Conservation (phyloP, 2,797 vertebrate genomes). For the Chrosomus eos region DNA sequence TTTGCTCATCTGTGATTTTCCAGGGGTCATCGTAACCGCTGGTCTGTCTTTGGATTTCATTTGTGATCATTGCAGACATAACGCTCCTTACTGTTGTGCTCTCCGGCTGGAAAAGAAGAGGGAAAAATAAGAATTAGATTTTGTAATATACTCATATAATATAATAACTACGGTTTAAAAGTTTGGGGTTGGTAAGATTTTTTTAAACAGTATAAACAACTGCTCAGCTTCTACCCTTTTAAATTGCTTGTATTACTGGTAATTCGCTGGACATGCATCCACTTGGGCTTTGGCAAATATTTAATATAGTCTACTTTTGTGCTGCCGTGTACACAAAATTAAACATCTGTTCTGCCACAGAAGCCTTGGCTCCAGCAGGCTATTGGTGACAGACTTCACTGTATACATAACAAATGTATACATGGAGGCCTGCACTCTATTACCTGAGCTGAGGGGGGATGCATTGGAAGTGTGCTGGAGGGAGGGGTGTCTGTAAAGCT, state of each 20-base stretch:
- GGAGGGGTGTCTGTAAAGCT: constrained; percentile 99
- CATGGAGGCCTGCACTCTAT: constrained; percentile 18
- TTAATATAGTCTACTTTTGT: constrained; percentile 37
- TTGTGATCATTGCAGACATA: constrained; percentile 88
- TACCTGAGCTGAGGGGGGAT: constrained; percentile 97
- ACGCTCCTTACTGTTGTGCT: constrained; percentile 94
- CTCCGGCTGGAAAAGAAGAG: constrained; percentile 78
- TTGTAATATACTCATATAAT: not conserved
- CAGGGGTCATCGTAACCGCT: constrained; percentile 97
- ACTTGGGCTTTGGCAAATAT: constrained; percentile 45
- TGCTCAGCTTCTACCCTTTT: constrained; percentile 34
- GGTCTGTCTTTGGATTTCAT: constrained; percentile 98
- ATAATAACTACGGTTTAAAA: not conserved
- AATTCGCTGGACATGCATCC: constrained; percentile 15
- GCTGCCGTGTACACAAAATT: constrained; percentile 3
- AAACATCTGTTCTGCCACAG: constrained; percentile 9
- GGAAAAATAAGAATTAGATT: constrained; percentile 59
- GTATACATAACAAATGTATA: constrained; percentile 27
- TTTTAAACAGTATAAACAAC: constrained; percentile 25
- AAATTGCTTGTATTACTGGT: constrained; percentile 18
- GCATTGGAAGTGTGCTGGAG: constrained; percentile 95
- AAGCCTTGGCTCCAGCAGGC: not conserved
- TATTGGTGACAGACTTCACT: constrained; percentile 20
- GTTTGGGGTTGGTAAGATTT: not conserved
- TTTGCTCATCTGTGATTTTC: constrained; percentile 99